Conservation (phyloP, 2,797 vertebrate species). For the Platalea minor region DNA sequence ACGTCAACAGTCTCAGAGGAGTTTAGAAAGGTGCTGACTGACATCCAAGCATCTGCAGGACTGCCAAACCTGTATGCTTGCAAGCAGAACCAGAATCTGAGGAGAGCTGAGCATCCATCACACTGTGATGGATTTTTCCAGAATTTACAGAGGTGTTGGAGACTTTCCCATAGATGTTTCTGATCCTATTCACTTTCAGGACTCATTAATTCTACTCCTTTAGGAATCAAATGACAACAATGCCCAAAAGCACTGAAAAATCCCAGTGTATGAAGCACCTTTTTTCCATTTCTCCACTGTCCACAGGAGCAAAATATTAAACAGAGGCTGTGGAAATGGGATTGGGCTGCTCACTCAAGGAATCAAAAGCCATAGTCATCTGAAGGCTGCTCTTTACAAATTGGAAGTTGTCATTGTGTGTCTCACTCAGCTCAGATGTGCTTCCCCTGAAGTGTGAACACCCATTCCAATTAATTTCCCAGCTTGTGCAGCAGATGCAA, state of each 20-base stretch:
- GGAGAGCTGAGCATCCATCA: neutral
- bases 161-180: neutral
- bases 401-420: neutral
- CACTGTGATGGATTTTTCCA: neutral
- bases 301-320: neutral
- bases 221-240: neutral
- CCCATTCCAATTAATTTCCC: conserved; percentile 9
- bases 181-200: neutral
- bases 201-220: neutral
- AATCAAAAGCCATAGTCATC: neutral
- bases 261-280: neutral
- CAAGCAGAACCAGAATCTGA: neutral
- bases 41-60: neutral
- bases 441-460: neutral
- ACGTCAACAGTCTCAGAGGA: neutral
- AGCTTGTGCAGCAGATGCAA: neutral
- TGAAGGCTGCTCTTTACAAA: neutral
- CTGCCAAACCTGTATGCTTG: neutral
- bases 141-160: neutral
- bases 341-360: neutral
- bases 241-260: neutral
- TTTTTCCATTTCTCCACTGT: neutral
- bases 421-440: neutral
- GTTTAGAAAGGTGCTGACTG: neutral
- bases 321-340: neutral